phyloP scores from a whole-genome alignment of 23 tunicate species.

The Halocynthia roretzi region DNA sequence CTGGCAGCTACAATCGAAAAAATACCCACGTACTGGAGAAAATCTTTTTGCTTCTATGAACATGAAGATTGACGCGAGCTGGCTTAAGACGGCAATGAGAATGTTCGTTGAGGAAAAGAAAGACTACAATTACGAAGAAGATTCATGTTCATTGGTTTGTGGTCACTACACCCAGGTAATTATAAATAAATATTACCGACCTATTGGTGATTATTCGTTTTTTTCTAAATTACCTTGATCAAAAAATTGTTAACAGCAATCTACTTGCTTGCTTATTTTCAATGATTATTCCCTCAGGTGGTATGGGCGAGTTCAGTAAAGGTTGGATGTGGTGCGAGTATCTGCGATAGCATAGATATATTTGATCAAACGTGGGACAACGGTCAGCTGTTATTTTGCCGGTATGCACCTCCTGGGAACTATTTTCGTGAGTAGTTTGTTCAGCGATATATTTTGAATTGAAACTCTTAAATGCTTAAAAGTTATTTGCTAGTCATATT shows the following conservation, averaged over 20 bases:
- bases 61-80: neutral
- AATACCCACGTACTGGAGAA: neutral
- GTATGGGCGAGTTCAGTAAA: neutral
- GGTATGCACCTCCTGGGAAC: too few relatives aligned
- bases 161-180: neutral
- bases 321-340: neutral
- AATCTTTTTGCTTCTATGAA: neutral
- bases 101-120: slow-evolving; percentile 1
- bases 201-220: too few relatives aligned
- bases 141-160: neutral
- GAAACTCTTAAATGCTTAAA: too few relatives aligned
- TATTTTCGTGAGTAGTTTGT: too few relatives aligned
- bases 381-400: too few relatives aligned
- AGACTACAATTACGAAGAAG: neutral
- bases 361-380: too few relatives aligned
- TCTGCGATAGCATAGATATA: neutral
- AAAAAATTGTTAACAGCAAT: too few relatives aligned
- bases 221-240: too few relatives aligned
- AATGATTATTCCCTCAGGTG: neutral
- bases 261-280: too few relatives aligned
- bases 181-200: neutral
- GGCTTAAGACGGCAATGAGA: neutral
- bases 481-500: too few relatives aligned
- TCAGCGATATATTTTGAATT: too few relatives aligned
- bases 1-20: too few relatives aligned